Base-by-base conservation (phyloP, 2,113 vertebrate genomes). In the Scophthalmus maximus region DNA sequence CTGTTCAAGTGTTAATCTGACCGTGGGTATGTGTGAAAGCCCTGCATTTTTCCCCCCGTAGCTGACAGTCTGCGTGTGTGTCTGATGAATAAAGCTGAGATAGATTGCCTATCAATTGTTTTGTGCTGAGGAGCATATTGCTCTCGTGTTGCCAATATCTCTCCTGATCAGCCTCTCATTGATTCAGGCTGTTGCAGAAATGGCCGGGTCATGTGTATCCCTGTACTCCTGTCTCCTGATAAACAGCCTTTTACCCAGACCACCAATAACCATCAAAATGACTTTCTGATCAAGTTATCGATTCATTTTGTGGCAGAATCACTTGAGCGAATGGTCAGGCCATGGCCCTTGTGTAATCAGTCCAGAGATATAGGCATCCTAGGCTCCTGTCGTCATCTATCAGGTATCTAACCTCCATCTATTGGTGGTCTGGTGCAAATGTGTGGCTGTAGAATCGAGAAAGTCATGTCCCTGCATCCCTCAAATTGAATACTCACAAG, bases 81-180 rank as follows among this genome's bases (percentile, higher is more conserved):
- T 75, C 67, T 80, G 50, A 63, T 38, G 60, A 49, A 60, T 64
- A 15, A 14, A 30, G 72, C 68, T 18, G n/a, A 89, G 84, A 91
- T 71, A 91, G 83, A 92, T 90, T 87, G 82, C 78, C 63, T 62
- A 87, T 90, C 86, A 82, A 66, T 83, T 85, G 84, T 80, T 84
- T 87, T 77, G 77, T 84, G 83, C 78, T 67, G 79, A 84, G 81
- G 65, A 83, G 77, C 82, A 60, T 69, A 72, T 76, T 86, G 88
- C 89, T 87, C 70, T 85, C 72, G 65, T 87, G 85, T 88, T 89
- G 90, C 88, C 89, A 89, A 86, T 88, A 91, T 89, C 74, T 85
- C 57, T 61, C 73, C 71, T 81, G 83, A 91, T 90, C 87, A 84
- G 86, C 69, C 77, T 63, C 30, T 52, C 75, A 92, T 90, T 83